Evolutionary conservation across 2,113 vertebrate species (phyloP).

Genomic region (Perca flavescens): DNA sequence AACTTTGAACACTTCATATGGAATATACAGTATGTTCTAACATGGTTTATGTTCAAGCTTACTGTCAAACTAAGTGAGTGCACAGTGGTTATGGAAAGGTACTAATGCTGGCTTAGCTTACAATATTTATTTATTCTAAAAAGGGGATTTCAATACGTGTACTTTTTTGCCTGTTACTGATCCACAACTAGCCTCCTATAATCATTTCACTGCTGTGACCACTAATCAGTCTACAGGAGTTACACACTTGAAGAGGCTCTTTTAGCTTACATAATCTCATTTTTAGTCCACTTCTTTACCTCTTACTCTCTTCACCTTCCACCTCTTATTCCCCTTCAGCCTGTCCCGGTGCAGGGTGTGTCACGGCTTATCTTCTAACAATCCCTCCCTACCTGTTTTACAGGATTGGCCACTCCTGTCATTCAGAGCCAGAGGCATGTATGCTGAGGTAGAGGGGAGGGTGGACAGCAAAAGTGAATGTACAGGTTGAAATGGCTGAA

Average conservation of each 20-base stretch:
- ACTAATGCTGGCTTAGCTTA: too few relatives aligned
- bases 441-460: conserved; percentile 25
- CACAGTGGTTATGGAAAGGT: too few relatives aligned
- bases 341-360: conserved; percentile 73
- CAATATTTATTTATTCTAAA: too few relatives aligned
- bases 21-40: too few relatives aligned
- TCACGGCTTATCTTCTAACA: conserved; percentile 74
- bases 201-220: neutral
- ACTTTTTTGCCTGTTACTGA: too few relatives aligned
- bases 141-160: too few relatives aligned
- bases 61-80: too few relatives aligned
- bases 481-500: conserved; percentile 48
- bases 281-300: conserved; percentile 24
- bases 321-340: conserved; percentile 59
- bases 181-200: too few relatives aligned
- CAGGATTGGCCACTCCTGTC: conserved; percentile 76
- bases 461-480: conserved; percentile 64
- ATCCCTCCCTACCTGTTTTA: conserved; percentile 81
- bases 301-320: conserved; percentile 44
- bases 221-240: neutral
- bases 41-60: too few relatives aligned
- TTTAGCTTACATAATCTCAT: neutral
- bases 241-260: too few relatives aligned
- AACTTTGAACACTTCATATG: too few relatives aligned
- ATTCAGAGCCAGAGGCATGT: too few relatives aligned